Base-by-base conservation (phyloP, 2,888 invertebrate genomes). In the Mellilla xanthometata region DNA sequence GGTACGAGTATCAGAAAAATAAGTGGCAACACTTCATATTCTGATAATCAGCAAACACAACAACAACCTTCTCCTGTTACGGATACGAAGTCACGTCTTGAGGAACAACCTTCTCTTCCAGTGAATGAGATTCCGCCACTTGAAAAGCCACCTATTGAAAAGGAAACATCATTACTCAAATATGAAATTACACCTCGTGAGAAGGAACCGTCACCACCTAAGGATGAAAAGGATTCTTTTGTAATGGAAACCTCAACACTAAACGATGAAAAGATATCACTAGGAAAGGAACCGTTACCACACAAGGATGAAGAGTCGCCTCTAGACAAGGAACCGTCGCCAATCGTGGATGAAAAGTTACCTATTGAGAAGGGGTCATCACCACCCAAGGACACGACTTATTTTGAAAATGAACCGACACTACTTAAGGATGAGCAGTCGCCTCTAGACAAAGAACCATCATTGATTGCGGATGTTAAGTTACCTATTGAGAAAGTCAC, bases 171-270 rank as follows among this genome's bases (percentile, higher is more conserved):
- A 12, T 28, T 27, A 0, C 34, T 40, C 0, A 44, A 44, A 10
- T 45, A 41, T 0, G 35, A 41, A 5, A 24, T 11, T 9, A 1
- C 9, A 2, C 9, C 11, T 5, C 2, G 19, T 7, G 39, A 39
- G 0, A 43, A 43, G 12, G 29, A 4, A 6, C 10, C 12, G 1
- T 36, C 28, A 19, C 39, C 31, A 7, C 9, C 15, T 1, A 11
- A 45, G 12, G 35, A 36, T 26, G 47, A 43, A 5, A 41, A 7
- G 0, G 4, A n/a, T 7, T 22, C 26, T 2, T 49, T 50, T 1
- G 49, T 57, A 0, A 58, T 50, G 8, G 19, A 23, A 8, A 23
- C 40, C 1, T 61, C 52, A 6, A 51, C 52, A 1, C 39, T 38
- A 0, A 49, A 46, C 1, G 30, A 32, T 10, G 49, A 31, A 49